These are phyloP conservation scores for Danaus plexippus DNA, from an alignment of 1,140 invertebrate species.

Conservation along the genomic window DNA sequence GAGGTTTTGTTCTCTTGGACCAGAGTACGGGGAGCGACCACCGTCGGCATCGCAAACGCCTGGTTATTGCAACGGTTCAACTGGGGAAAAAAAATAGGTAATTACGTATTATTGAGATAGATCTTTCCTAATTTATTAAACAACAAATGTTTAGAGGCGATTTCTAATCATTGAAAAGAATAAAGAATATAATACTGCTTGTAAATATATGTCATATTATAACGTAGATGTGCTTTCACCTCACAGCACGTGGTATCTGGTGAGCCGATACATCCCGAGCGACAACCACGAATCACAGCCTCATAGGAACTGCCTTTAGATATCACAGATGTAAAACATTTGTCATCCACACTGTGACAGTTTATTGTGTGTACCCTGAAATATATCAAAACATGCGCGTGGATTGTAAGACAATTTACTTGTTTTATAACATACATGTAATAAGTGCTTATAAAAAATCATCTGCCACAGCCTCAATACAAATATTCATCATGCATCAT, in stretches of 20 bases:
- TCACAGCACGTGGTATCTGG: constrained; percentile 57
- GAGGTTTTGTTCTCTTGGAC: constrained; percentile 25
- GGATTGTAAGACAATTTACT: no score
- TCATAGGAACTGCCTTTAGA: constrained; percentile 38
- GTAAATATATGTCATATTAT: no score
- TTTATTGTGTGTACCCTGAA: constrained; percentile 57
- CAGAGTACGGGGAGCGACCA: constrained; percentile 25
- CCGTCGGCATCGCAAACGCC: constrained; percentile 41
- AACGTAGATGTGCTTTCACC: constrained; percentile 19
- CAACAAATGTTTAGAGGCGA: no score
- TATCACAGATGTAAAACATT: constrained; percentile 53
- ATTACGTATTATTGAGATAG: neutral
- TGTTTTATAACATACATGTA: no score
- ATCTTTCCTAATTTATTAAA: no score
- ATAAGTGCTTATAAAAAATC: no score
- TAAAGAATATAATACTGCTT: no score
- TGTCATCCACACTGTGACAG: constrained; percentile 50
- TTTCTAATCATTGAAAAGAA: no score
- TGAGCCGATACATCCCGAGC: constrained; percentile 42
- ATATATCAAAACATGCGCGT: constrained; percentile 1
- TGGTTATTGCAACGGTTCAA: constrained; percentile 59
- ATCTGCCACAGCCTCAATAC: no score
- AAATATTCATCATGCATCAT: no score
- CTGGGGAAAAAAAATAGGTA: constrained; percentile 28
- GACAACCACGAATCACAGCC: constrained; percentile 48